Evolutionary conservation across 2,888 invertebrate species (phyloP).

Genomic region (Protophormia terraenovae): DNA sequence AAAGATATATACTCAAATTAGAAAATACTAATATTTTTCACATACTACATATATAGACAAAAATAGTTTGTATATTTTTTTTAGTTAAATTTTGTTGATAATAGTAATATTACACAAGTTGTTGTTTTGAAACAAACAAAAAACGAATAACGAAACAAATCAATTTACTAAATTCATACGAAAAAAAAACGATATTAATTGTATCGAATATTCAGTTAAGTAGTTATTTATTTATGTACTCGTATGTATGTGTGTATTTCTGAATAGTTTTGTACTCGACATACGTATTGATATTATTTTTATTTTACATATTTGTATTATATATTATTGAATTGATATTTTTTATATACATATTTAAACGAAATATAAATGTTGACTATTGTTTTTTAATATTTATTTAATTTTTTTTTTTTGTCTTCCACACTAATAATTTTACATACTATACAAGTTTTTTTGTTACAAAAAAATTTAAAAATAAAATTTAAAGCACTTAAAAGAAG

Average conservation of each 20-base stretch:
- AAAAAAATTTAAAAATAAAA: conserved; percentile 48
- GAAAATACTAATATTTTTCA: conserved; percentile 30
- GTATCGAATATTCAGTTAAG: conserved; percentile 61
- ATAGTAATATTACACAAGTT: conserved; percentile 17
- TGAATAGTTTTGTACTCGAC: conserved; percentile 40
- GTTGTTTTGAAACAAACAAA: no score
- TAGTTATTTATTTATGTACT: conserved; percentile 33
- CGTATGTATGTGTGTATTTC: conserved; percentile 1
- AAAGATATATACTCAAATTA: conserved; percentile 62
- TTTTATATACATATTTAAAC: conserved; percentile 38
- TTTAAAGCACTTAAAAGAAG: conserved; percentile 57
- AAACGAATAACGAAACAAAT: conserved; percentile 9
- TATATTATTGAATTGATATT: conserved; percentile 30
- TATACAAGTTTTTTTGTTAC: conserved; percentile 41
- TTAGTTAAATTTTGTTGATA: conserved; percentile 50
- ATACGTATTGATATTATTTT: conserved; percentile 58
- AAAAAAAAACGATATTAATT: conserved; percentile 44
- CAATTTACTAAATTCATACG: conserved; percentile 41
- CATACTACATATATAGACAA: conserved; percentile 9
- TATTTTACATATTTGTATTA: conserved; percentile 35
- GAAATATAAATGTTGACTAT: conserved; percentile 58
- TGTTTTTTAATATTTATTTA: conserved; percentile 63
- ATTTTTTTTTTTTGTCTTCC: conserved; percentile 63
- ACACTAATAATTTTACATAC: conserved; percentile 36
- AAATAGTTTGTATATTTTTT: conserved; percentile 40